phyloP scores from a whole-genome alignment of 2,797 vertebrate genomes.

The Alca torda region DNA sequence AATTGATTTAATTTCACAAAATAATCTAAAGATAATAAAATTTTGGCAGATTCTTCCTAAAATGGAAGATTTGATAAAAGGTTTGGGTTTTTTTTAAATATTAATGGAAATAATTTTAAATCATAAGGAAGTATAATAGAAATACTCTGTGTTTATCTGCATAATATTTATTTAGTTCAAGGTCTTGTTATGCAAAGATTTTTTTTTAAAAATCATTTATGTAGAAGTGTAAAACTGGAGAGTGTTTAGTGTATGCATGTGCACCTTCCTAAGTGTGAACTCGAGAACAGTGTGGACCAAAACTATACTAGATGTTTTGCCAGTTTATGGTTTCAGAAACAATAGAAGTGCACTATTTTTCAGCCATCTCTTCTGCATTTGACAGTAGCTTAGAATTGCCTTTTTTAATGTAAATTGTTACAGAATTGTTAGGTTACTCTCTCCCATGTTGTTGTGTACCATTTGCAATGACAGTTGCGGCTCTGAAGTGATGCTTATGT shows the following conservation, averaged over 20 bases:
- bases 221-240: background rate
- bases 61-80: background rate
- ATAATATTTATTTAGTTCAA: background rate
- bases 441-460: background rate
- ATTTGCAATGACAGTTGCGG: background rate
- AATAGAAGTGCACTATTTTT: background rate
- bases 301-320: background rate
- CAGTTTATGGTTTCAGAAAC: background rate
- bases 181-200: background rate
- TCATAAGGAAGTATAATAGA: background rate
- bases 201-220: background rate
- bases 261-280: background rate
- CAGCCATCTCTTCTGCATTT: background rate
- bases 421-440: background rate
- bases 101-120: background rate
- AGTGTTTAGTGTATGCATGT: background rate
- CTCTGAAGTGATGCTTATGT: background rate
- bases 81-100: background rate
- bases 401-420: background rate
- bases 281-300: background rate
- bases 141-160: background rate
- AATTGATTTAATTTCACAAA: background rate
- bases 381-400: background rate
- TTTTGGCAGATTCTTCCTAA: background rate
- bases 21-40: background rate